These are phyloP conservation scores for Argynnis bischoffii DNA, from an alignment of 2,888 invertebrate species.

Conservation along the genomic window DNA sequence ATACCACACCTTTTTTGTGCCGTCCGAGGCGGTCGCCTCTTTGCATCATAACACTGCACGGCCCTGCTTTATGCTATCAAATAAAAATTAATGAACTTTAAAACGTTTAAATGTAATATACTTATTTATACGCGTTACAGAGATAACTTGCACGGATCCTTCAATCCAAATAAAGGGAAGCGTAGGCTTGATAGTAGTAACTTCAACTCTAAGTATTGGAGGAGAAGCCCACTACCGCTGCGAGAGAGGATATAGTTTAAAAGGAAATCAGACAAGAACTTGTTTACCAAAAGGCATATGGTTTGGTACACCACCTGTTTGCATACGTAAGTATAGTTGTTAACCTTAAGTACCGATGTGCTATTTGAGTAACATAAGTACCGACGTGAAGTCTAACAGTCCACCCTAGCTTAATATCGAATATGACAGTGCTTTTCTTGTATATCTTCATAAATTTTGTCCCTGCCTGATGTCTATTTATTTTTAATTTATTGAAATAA, in stretches of 20 bases:
- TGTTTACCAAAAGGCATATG: constrained; percentile 91
- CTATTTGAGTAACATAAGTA: no score
- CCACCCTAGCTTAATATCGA: no score
- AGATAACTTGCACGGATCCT: constrained; percentile 90
- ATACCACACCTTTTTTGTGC: no score
- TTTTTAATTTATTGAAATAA: no score
- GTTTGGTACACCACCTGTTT: constrained; percentile 90
- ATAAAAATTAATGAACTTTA: background rate
- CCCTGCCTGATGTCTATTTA: no score
- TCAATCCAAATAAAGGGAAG: constrained; percentile 78
- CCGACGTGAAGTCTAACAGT: no score
- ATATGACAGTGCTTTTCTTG: no score
- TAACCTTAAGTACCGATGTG: background rate
- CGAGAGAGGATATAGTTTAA: constrained; percentile 89
- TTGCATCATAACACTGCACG: no score
- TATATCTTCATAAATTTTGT: no score
- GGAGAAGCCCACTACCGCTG: constrained; percentile 91
- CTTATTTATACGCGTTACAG: constrained; percentile 57
- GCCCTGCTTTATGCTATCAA: background rate
- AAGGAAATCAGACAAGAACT: constrained; percentile 89
- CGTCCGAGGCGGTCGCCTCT: no score
- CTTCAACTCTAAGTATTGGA: constrained; percentile 87
- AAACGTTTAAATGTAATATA: background rate
- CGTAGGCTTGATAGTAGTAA: constrained; percentile 81
- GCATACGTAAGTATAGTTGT: constrained; percentile 85